Base-by-base conservation (phyloP, 2,888 invertebrate genomes). In the Spicauda simplicius region DNA sequence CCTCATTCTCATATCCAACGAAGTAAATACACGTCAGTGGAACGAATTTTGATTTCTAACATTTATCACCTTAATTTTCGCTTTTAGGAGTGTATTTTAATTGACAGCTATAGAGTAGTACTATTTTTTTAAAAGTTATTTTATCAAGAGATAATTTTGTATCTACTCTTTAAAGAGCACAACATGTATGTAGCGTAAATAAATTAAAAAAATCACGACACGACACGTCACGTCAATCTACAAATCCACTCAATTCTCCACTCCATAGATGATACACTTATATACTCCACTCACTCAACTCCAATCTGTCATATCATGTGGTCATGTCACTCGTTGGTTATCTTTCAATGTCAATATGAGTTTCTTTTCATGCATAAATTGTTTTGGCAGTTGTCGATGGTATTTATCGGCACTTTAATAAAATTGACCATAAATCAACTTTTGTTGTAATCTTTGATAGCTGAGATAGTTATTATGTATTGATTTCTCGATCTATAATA, bases 61-160 rank as follows among this genome's bases (percentile, higher is more conserved):
- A 45, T 63, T 68, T 74, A 78, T 70, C 73, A 91, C 91, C 91
- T 90, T 87, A 91, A 91, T 91, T 84, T 87, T 91, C 73, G 76
- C 74, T 58, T 68, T 64, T 72, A 55, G 67, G 70, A 71, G 45
- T 16, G 16, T 48, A 48, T 59, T 10, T 25, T 20, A n/a, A 56
- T 37, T 18, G 41, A 41, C 30, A 56, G 11, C 53, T 52, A 16
- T 53, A 12, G 30, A 55, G 41, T 48, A 4, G 5, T 48, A 45
- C 0, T 4, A 61, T 50, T 57, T 62, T 58, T 33, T 18, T 33
- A 19, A 60, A 45, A 1, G 30, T 30, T 30, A 54, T 48, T 30
- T 41, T 18, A 30, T 4, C 4, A 58, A 19, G 53, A 14, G 18
- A 48, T 16, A 48, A 16, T 48, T 48, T 4, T n/a, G 7, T 48